Base-by-base conservation (phyloP, 64 coral and sea anemone species). In the Porites australiensis region DNA sequence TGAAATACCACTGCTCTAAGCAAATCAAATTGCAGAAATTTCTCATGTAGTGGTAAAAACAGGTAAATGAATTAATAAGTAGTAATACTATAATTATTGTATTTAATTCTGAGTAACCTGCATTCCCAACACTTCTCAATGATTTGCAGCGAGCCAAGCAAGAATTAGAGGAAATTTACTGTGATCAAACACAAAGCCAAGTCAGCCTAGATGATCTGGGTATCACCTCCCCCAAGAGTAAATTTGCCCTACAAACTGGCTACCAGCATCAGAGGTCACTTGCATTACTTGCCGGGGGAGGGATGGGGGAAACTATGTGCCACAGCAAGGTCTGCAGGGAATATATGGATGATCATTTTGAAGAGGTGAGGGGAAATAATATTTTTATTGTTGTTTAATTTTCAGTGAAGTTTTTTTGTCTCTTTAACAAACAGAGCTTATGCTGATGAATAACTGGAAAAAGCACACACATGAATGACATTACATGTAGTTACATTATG, bases 131-230 rank as follows among this genome's bases (percentile, higher is more conserved):
- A 37, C 27, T 92, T 4, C 72, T 72, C 18, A 37, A 50, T 79
- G 12, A 21, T 23, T 70, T 84, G 45, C 75, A 98, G 92, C 85
- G 90, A 85, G 87, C 89, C 67, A 96, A 96, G 65, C 95, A 96
- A 84, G 94, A 99, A 67, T 71, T 99, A 47, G 98, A 99, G 91
- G 98, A 99, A 44, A 99, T 94, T 37, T 99, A 99, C 75, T 95
- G 86, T 23, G 98, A 99, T 73, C 91, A 99, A 82, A 92, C 92
- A 37, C 94, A 90, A 78, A 94, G 88, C 58, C 83, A 94, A 81
- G 64, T 91, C 1, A 93, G 95, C 37, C 80, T 99, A 14, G 93
- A 96, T 79, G 91, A 99, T 75, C 55, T 99, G 45, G 98, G 98
- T 12, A 94, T 96, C 9, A 96, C 94, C 18, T 95, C 94, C 1